phyloP scores from a whole-genome alignment of 2,888 invertebrate species.

The Coelinius sp. region DNA sequence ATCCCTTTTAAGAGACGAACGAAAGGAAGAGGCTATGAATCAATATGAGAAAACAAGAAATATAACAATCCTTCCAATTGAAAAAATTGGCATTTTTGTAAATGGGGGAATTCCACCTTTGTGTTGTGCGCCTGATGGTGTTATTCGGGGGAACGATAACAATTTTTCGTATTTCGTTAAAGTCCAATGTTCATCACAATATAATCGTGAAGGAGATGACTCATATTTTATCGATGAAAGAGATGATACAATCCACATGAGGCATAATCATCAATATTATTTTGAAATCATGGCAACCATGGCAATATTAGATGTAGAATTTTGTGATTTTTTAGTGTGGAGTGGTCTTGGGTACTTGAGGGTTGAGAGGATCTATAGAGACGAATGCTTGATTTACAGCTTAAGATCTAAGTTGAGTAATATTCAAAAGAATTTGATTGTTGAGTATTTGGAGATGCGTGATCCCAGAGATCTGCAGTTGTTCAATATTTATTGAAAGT shows the following conservation, averaged over 20 bases:
- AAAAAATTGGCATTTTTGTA: too few relatives aligned
- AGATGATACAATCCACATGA: not conserved
- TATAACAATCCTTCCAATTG: too few relatives aligned
- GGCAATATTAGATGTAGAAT: not conserved
- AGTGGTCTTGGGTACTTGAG: not conserved
- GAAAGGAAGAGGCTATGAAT: too few relatives aligned
- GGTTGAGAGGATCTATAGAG: not conserved
- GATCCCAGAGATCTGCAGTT: not conserved
- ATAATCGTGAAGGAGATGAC: not conserved
- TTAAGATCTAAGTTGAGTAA: not conserved
- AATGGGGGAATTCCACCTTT: too few relatives aligned
- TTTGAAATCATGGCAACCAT: not conserved
- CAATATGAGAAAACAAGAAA: too few relatives aligned
- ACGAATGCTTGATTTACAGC: not conserved
- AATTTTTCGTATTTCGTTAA: too few relatives aligned
- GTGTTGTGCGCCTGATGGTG: conserved; percentile 14
- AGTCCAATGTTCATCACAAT: not conserved
- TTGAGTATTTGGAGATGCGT: not conserved
- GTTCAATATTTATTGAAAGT: not conserved
- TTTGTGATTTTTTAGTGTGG: not conserved
- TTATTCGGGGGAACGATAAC: conserved; percentile 19
- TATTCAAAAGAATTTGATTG: not conserved
- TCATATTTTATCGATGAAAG: not conserved
- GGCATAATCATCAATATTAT: not conserved
- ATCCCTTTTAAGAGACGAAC: too few relatives aligned